A percentile compares a stretch with the other conserved stretches of the same genome.
phyloP scores from a whole-genome alignment of 2,888 invertebrate genomes.

The Stratiomys singularior region DNA sequence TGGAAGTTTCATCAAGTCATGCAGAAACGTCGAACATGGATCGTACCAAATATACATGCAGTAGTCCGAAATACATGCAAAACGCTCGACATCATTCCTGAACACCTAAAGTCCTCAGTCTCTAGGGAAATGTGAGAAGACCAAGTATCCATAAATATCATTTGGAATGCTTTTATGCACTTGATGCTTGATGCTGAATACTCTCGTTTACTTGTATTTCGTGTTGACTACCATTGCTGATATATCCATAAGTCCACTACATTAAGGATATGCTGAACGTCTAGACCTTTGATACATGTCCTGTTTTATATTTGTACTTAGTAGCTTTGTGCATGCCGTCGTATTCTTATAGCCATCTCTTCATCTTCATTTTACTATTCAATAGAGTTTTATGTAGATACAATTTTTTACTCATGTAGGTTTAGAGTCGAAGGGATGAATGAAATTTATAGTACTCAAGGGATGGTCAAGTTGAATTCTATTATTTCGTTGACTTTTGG shows the following conservation, averaged over 20 bases:
- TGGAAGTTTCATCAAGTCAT: too few species aligned
- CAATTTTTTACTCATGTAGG: slow-evolving; percentile 1
- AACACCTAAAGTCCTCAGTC: slow-evolving; percentile 1
- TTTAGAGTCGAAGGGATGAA: slow-evolving; percentile 50
- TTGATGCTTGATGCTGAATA: slow-evolving; percentile 26
- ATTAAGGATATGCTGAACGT: slow-evolving; percentile 37
- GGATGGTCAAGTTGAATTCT: slow-evolving; percentile 57
- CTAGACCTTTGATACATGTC: slow-evolving; percentile 46
- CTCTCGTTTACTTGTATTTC: not conserved
- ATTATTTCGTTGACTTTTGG: slow-evolving; percentile 52
- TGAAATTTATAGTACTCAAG: slow-evolving; percentile 65
- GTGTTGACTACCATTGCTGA: not conserved
- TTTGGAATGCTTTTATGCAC: slow-evolving; percentile 45
- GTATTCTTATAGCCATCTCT: slow-evolving; percentile 2
- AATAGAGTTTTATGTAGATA: slow-evolving; percentile 41
- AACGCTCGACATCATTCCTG: slow-evolving; percentile 19
- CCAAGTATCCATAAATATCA: slow-evolving; percentile 38
- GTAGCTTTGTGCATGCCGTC: slow-evolving; percentile 35
- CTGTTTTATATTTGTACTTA: slow-evolving; percentile 35
- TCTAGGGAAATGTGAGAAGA: slow-evolving; percentile 16
- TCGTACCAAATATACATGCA: too few species aligned
- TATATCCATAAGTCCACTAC: slow-evolving; percentile 4
- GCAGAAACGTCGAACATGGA: too few species aligned
- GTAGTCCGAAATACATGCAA: slow-evolving; percentile 26
- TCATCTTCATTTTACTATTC: slow-evolving; percentile 32